These are phyloP conservation scores for Leucophenga montana DNA, from an alignment of 2,888 invertebrate species.

Conservation along the genomic window DNA sequence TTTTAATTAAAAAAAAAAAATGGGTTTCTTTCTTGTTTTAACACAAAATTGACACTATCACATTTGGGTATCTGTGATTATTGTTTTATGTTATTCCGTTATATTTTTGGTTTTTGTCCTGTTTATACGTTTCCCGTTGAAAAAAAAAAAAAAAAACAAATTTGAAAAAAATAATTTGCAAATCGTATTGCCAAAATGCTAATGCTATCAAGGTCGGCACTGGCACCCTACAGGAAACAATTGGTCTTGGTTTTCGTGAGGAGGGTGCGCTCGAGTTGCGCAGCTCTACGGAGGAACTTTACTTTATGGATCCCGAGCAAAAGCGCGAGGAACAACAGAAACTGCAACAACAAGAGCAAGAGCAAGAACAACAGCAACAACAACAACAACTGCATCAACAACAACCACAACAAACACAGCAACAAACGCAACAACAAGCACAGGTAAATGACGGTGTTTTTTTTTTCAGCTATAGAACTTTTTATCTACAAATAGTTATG, in stretches of 20 bases:
- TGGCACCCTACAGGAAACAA: conserved; percentile 75
- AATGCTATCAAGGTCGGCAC: conserved; percentile 73
- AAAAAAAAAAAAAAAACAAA: conserved; percentile 4
- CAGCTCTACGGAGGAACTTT: conserved; percentile 91
- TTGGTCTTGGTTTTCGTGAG: conserved; percentile 78
- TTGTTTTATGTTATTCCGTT: not conserved
- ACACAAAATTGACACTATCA: not conserved
- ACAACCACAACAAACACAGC: conserved; percentile 60
- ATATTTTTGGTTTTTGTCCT: not conserved
- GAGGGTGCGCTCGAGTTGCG: conserved; percentile 89
- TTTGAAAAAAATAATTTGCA: conserved; percentile 28
- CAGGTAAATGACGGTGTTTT: conserved; percentile 33
- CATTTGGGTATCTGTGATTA: not conserved
- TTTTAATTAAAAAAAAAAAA: no score
- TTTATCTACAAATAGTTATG: not conserved
- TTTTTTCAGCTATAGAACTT: no score
- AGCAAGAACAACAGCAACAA: conserved; percentile 37
- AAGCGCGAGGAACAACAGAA: conserved; percentile 73
- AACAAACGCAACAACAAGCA: conserved; percentile 37
- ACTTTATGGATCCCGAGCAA: conserved; percentile 81
- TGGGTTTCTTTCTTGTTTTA: not conserved
- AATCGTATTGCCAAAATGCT: conserved; percentile 51
- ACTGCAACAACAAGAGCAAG: conserved; percentile 66
- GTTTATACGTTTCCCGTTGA: not conserved
- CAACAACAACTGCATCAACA: conserved; percentile 14